Percentiles rank a stretch among this genome's conserved stretches.
Evolutionary conservation across 2,888 invertebrate species (phyloP).

Genomic region (Metalampra italica): DNA sequence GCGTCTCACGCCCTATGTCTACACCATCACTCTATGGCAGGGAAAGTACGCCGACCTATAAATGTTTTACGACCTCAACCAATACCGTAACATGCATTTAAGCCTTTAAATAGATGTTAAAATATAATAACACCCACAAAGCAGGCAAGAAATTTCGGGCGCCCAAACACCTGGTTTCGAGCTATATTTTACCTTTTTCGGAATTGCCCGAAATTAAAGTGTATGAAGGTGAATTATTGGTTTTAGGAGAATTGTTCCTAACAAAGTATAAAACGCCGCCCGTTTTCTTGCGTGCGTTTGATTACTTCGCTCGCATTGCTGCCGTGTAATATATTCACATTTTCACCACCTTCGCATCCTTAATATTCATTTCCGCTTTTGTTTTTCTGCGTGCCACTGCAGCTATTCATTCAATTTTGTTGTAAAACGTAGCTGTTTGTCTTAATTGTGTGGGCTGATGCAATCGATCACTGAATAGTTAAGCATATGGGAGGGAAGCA

Average conservation of each 20-base stretch:
- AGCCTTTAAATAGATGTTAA: slow-evolving; percentile 7
- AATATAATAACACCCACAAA: slow-evolving; percentile 13
- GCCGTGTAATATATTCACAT: slow-evolving; percentile 73
- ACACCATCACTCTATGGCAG: slow-evolving; percentile 27
- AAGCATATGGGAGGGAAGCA: not conserved
- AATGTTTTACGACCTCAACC: slow-evolving; percentile 10
- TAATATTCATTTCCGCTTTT: slow-evolving; percentile 60
- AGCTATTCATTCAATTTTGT: slow-evolving; percentile 16
- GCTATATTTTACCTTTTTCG: slow-evolving; percentile 37
- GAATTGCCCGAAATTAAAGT: slow-evolving; percentile 65
- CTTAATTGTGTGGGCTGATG: slow-evolving; percentile 5
- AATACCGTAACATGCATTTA: slow-evolving; percentile 5
- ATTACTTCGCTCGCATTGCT: slow-evolving; percentile 60
- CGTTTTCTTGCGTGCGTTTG: slow-evolving; percentile 71
- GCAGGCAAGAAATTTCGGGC: not conserved
- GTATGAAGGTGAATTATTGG: slow-evolving; percentile 69
- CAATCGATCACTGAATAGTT: not conserved
- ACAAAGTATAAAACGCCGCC: slow-evolving; percentile 42
- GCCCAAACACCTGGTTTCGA: slow-evolving; percentile 7
- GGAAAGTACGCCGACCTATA: slow-evolving; percentile 11
- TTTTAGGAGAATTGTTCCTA: slow-evolving; percentile 59
- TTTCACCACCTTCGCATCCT: slow-evolving; percentile 72
- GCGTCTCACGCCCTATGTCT: slow-evolving; percentile 19
- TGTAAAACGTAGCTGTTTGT: slow-evolving; percentile 7
- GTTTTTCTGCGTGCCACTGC: slow-evolving; percentile 32